Evolutionary conservation across 64 coral and sea anemone species (phyloP), one percentile per base, ranked within the genome.

Genomic region (Actinia tenebrosa): DNA sequence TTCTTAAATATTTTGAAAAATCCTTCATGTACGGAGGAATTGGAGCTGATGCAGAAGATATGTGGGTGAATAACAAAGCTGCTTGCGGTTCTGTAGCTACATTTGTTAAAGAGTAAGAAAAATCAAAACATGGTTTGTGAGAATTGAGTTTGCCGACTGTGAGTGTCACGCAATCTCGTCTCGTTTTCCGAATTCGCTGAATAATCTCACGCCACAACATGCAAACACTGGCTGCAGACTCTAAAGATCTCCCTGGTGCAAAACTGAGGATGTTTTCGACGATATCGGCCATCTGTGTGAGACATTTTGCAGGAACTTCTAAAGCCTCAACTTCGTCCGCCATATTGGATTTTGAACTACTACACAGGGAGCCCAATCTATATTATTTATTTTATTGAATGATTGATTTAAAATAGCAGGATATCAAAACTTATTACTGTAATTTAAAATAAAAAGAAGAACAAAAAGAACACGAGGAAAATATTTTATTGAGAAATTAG

Each of bases 191-290:
- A 62, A 97, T 80, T 42, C 91, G 87, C 55, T 87, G 17, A 1
- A 89, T 87, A 71, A 88, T 97, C 20, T 88, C 86, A 42, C 86
- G 84, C 91, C 94, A 97, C 10, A 97, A 85, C 16, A 56, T 62
- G 80, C 94, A 90, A 9, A 97, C 94, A 80, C 79, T 58, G 43
- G 86, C 94, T 23, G 94, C 88, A 37, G 75, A 84, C 60, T 87
- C 82, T 68, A 97, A 53, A 71, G 44, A 78, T 86, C 83, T 93
- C 77, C 91, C 94, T 43, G 94, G 86, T 42, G 90, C 50, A 87
- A 92, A 86, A 22, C 69, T 86, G 44, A 97, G 84, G 83, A 97
- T 88, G 69, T 90, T 91, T 85, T 97, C 94, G 15, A 97, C 94
- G 54, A 93, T 91, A 64, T 97, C 94, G 8, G 88, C 91, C 46